A percentile compares a stretch with the other conserved stretches of the same genome.
Evolutionary conservation across 2,888 invertebrate genomes (phyloP).

Genomic region (Drosophila anceps): DNA sequence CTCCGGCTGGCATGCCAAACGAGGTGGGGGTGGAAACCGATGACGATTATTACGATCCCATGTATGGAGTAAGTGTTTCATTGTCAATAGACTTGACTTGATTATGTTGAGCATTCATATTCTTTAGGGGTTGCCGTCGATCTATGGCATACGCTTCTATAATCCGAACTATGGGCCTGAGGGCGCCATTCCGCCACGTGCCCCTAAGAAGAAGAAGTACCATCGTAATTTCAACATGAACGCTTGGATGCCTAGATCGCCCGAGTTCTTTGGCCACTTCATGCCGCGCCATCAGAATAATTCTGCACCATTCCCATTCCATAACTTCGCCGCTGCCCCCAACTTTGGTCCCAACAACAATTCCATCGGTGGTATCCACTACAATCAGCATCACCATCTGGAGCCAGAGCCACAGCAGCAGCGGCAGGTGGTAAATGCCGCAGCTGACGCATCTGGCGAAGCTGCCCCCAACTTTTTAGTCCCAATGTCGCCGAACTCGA

Average conservation of each 20-base stretch:
- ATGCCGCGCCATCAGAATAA: not conserved
- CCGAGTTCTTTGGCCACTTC: not conserved
- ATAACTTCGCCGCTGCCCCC: not conserved
- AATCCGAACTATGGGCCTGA: constrained; percentile 32
- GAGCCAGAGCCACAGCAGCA: not conserved
- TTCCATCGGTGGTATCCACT: too few relatives aligned
- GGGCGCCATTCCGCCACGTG: constrained; percentile 9
- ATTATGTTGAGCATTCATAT: too few relatives aligned
- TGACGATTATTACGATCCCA: constrained; percentile 15
- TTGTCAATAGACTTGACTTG: accelerated
- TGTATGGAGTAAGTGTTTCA: constrained; percentile 13
- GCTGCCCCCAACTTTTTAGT: too few relatives aligned
- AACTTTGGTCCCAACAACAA: not conserved
- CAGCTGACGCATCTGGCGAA: not conserved
- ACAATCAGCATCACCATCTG: too few relatives aligned
- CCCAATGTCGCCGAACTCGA: not conserved
- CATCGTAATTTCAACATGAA: not conserved
- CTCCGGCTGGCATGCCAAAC: too few relatives aligned
- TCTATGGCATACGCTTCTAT: constrained; percentile 34
- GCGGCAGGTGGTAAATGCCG: not conserved
- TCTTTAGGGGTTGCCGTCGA: constrained; percentile 7
- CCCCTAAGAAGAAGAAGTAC: not conserved
- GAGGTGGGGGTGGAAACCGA: too few relatives aligned
- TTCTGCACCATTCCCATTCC: not conserved
- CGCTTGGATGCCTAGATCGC: not conserved